Evolutionary conservation across 2,113 vertebrate species (phyloP), one percentile per base, ranked within the genome.

Genomic region (Anarrhichthys ocellatus): DNA sequence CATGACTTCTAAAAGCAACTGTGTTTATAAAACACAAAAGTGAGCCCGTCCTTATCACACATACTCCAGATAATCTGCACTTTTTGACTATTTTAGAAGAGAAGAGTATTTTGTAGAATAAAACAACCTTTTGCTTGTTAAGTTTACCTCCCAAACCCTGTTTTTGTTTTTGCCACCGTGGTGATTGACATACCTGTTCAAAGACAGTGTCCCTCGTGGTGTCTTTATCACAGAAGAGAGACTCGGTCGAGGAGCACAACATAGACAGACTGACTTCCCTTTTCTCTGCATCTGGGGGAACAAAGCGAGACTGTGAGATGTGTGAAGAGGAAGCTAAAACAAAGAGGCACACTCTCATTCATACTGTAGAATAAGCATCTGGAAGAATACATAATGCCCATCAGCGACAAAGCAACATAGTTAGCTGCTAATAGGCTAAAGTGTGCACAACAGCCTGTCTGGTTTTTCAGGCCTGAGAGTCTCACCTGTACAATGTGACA

Each of bases 181-280:
- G 11, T 27, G 66, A 65, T 4, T 7, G 54, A 69, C 85, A 14
- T 58, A 94, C 93, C 89, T 84, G 0, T 0, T 1, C 0, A 0
- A 87, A 13, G 0, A 89, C 40, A 0, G 0, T 0, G 0, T 0
- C 0, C 68, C 9, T 70, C 0, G 38, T 34, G 15, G 0, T 0
- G 0, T 0, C 0, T 0, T 1, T 0, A 0, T 72, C 80, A 78
- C 92, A 94, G 18, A 11, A 11, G 36, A 89, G 83, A 36, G 2
- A 0, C 0, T 0, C 0, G 0, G 0, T 0, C 0, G 92, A 91
- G 0, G 84, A 76, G 73, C 94, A 94, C 50, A 89, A 0, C 90
- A 94, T 84, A 0, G 89, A 89, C 80, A 94, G 48, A 1, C 29
- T 44, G 36, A 91, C 10, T 6, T 62, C n/a, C 9, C 0, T 10